These are phyloP conservation scores for Drosophila littoralis DNA, from an alignment of 1,140 invertebrate genomes.

Conservation along the genomic window DNA sequence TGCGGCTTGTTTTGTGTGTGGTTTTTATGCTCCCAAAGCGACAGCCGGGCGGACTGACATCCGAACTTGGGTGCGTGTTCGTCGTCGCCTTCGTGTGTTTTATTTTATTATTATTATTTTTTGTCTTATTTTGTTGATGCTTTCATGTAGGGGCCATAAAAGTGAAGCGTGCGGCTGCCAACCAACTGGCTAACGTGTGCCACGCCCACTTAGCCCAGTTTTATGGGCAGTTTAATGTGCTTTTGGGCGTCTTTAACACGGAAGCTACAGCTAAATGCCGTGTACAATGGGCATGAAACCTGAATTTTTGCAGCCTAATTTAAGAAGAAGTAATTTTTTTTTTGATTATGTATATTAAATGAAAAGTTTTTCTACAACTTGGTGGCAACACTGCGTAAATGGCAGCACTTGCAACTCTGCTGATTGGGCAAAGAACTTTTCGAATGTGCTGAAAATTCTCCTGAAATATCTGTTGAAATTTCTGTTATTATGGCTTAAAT, in stretches of 20 bases:
- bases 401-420: too few species aligned
- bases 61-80: background rate
- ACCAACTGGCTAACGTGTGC: conserved; percentile 9
- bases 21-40: background rate
- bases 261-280: background rate
- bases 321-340: background rate
- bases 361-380: background rate
- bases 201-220: conserved; percentile 39
- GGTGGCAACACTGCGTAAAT: too few species aligned
- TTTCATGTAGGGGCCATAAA: conserved; percentile 20
- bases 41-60: background rate
- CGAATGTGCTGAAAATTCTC: too few species aligned
- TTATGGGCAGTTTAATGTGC: conserved; percentile 33
- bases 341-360: background rate
- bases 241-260: conserved; percentile 7
- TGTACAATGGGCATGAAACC: background rate
- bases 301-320: too few species aligned
- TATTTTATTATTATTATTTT: background rate
- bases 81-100: background rate
- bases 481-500: background rate
- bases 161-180: conserved; percentile 22
- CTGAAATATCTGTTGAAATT: too few species aligned
- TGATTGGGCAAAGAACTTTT: too few species aligned
- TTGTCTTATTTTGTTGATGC: background rate
- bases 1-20: background rate